phyloP scores from a whole-genome alignment of 1,140 invertebrate genomes.

The Atta cephalotes region DNA sequence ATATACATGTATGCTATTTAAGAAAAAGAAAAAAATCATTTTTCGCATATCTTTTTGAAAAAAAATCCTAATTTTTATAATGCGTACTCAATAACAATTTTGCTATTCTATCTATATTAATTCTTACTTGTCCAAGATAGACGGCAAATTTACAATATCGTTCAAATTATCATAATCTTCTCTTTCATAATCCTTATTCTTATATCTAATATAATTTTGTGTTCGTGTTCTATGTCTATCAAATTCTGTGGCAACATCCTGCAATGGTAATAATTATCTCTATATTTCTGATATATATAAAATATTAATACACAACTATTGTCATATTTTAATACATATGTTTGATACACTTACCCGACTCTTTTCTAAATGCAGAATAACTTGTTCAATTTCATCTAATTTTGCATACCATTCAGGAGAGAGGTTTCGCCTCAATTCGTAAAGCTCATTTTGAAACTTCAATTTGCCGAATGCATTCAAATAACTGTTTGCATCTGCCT shows the following conservation, averaged over 20 bases:
- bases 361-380: conserved; percentile 58
- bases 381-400: conserved; percentile 78
- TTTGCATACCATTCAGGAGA: conserved; percentile 75
- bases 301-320: not conserved
- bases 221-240: conserved; percentile 21
- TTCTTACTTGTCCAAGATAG: conserved; percentile 70
- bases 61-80: not conserved
- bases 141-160: conserved; percentile 39
- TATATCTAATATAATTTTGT: conserved; percentile 38
- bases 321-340: conserved; percentile 6
- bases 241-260: conserved; percentile 38
- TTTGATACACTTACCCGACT: conserved; percentile 27
- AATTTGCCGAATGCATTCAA: conserved; percentile 77
- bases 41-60: not conserved
- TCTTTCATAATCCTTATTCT: not conserved
- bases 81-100: not conserved
- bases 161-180: conserved; percentile 17
- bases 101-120: conserved; percentile 1
- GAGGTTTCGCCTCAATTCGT: conserved; percentile 74
- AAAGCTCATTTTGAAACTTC: conserved; percentile 78
- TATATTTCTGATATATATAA: not conserved
- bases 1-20: conserved; percentile 11
- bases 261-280: conserved; percentile 2
- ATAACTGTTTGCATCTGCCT: conserved; percentile 70
- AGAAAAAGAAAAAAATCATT: not conserved